Evolutionary conservation across 2,797 vertebrate species (phyloP).

Genomic region (Chanos chanos): DNA sequence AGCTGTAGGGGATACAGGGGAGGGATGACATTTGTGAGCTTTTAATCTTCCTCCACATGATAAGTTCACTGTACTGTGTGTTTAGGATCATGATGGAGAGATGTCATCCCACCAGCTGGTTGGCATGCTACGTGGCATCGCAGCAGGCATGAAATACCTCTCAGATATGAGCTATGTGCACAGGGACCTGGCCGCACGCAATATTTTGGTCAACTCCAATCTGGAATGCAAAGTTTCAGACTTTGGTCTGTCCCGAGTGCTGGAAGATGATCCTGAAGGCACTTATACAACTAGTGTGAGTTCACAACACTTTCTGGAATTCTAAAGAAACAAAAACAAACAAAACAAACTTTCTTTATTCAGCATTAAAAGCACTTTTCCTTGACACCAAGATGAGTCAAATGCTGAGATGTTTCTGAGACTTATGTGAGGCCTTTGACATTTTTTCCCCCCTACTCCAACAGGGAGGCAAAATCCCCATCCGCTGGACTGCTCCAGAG

Average conservation of each 20-base stretch:
- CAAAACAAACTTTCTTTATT: too few relatives aligned
- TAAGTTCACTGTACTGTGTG: too few relatives aligned
- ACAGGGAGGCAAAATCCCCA: constrained; percentile 96
- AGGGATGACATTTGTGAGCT: not conserved
- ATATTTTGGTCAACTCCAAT: constrained; percentile 92
- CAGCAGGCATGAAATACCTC: constrained; percentile 94
- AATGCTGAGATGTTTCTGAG: constrained; percentile 27
- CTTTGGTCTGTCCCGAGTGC: constrained; percentile 89
- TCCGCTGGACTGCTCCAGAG: constrained; percentile 96
- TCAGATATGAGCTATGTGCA: constrained; percentile 98
- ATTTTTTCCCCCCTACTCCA: constrained; percentile 14
- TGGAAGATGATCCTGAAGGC: constrained; percentile 93
- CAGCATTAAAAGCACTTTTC: too few relatives aligned
- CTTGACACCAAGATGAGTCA: too few relatives aligned
- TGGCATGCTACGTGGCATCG: constrained; percentile 91
- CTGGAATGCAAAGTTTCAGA: constrained; percentile 96
- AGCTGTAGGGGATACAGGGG: too few relatives aligned
- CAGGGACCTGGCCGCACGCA: constrained; percentile 91
- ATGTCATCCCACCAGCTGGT: constrained; percentile 87
- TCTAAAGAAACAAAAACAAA: constrained; percentile 40
- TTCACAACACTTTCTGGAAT: constrained; percentile 45
- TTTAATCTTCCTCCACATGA: not conserved
- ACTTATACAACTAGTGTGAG: constrained; percentile 97
- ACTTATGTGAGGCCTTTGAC: constrained; percentile 22
- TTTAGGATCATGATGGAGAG: constrained; percentile 85